These are phyloP conservation scores for Pachypsylla venusta DNA, from an alignment of 1,140 invertebrate species.

Conservation along the genomic window DNA sequence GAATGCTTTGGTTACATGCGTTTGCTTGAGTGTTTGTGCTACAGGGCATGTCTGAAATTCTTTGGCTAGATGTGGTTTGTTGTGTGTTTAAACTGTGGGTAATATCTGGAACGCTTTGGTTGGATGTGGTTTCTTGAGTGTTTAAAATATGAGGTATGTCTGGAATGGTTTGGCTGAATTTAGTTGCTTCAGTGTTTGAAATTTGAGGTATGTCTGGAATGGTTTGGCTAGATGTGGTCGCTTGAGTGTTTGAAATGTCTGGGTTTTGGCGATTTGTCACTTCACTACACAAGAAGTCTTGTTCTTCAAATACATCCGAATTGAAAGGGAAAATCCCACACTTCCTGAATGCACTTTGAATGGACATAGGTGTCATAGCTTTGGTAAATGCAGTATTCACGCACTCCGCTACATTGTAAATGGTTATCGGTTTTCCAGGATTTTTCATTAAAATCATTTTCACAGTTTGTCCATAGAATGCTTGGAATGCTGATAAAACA, in stretches of 20 bases:
- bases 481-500: slow-evolving; percentile 30
- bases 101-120: not conserved
- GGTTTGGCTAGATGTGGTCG: no score
- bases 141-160: not conserved
- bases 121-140: not conserved
- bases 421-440: slow-evolving; percentile 24
- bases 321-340: slow-evolving; percentile 29
- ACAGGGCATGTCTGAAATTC: no score
- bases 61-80: no score
- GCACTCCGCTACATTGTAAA: slow-evolving; percentile 29
- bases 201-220: no score
- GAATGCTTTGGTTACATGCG: no score
- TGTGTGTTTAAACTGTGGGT: not conserved
- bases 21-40: no score
- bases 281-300: no score
- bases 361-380: slow-evolving; percentile 27
- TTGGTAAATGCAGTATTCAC: slow-evolving; percentile 21
- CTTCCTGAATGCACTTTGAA: slow-evolving; percentile 23
- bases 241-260: not conserved
- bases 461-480: slow-evolving; percentile 20
- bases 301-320: slow-evolving; percentile 27
- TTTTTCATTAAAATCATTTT: slow-evolving; percentile 24
- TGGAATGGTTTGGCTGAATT: not conserved
- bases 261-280: not conserved
- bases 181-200: no score